phyloP scores from a whole-genome alignment of 2,888 invertebrate genomes.

The Mermis nigrescens region DNA sequence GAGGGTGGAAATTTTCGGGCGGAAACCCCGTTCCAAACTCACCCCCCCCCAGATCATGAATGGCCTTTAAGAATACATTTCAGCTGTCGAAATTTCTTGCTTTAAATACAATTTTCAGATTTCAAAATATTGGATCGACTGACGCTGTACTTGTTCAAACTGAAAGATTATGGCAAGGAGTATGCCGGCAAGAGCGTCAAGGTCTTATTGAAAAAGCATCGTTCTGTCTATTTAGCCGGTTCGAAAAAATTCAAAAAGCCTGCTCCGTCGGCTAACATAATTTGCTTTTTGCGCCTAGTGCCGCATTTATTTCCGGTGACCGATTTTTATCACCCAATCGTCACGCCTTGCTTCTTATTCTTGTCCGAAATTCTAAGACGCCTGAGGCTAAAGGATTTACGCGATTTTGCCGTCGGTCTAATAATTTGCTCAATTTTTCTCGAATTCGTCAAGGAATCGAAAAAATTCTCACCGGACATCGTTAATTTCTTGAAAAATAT shows the following conservation, averaged over 20 bases:
- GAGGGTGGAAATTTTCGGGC: too few relatives aligned
- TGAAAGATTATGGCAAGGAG: constrained; percentile 15
- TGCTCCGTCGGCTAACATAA: not conserved
- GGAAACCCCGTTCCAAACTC: too few relatives aligned
- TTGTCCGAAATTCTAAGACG: constrained; percentile 53
- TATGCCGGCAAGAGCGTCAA: not conserved
- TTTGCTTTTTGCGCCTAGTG: constrained; percentile 37
- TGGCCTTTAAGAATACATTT: too few relatives aligned
- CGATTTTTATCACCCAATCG: constrained; percentile 67
- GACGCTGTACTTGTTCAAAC: constrained; percentile 35
- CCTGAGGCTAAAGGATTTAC: constrained; percentile 11
- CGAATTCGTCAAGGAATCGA: not conserved
- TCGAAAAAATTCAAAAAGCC: not conserved
- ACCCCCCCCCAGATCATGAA: too few relatives aligned
- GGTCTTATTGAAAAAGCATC: not conserved
- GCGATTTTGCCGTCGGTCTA: not conserved
- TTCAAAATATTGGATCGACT: constrained; percentile 33
- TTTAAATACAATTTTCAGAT: not conserved
- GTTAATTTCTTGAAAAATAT: not conserved
- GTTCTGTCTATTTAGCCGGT: not conserved
- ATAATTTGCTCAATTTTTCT: constrained; percentile 13
- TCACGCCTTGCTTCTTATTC: constrained; percentile 61
- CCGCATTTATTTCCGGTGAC: constrained; percentile 66
- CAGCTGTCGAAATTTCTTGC: not conserved
- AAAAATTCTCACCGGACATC: not conserved